A percentile compares a stretch with the other conserved stretches of the same genome.
Evolutionary conservation across 1,140 invertebrate genomes (phyloP).

Genomic region (Drosophila fuyamai): DNA sequence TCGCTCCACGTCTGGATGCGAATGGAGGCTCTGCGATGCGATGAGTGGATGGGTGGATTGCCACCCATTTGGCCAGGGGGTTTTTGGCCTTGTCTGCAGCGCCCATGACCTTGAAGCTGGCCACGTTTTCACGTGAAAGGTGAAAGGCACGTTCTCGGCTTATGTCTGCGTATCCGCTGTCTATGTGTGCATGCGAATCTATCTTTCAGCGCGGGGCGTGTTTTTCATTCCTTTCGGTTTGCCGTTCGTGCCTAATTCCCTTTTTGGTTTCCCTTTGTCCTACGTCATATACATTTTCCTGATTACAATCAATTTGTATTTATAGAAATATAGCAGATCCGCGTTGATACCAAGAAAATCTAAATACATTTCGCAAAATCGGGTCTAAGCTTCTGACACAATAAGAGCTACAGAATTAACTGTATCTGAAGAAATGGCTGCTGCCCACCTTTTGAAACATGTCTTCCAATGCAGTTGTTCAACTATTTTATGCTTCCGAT

Average conservation of each 20-base stretch:
- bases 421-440: no score
- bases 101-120: constrained; percentile 71
- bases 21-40: not conserved
- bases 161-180: constrained; percentile 9
- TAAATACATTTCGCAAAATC: no score
- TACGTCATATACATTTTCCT: constrained; percentile 20
- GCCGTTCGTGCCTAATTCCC: constrained; percentile 33
- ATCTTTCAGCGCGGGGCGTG: constrained; percentile 6
- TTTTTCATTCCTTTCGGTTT: constrained; percentile 3
- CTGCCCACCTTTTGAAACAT: no score
- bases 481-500: no score
- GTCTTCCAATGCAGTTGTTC: no score
- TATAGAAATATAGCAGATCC: not conserved
- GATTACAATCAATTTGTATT: constrained; percentile 5
- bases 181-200: constrained; percentile 2
- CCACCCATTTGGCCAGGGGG: constrained; percentile 1
- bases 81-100: constrained; percentile 58
- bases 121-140: constrained; percentile 77
- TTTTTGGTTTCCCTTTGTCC: constrained; percentile 26
- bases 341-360: not conserved
- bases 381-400: no score
- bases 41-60: not conserved
- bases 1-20: constrained; percentile 24
- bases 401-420: no score
- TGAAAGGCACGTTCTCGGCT: constrained; percentile 71